Percentiles rank a stretch among this genome's conserved stretches.
Conservation (phyloP, 1,140 invertebrate genomes). For the Stenopsyche tienmushanensis region DNA sequence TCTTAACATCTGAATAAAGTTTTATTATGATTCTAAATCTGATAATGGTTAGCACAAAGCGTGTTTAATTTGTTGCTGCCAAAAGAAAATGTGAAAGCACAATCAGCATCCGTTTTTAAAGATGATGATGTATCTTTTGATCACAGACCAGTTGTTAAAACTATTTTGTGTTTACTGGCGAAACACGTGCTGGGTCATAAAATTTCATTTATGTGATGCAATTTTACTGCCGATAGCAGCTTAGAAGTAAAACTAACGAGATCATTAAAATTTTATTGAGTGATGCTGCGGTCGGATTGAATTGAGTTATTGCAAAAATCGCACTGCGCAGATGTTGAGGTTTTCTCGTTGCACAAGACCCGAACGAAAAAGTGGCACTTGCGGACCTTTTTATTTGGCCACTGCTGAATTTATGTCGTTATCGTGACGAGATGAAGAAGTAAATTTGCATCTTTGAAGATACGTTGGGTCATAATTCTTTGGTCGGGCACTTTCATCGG, state of each 20-base stretch:
- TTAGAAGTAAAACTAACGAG: constrained; percentile 10
- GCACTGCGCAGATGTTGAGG: background rate
- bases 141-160: background rate
- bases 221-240: constrained; percentile 20
- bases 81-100: too few relatives aligned
- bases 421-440: background rate
- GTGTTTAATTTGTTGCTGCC: too few relatives aligned
- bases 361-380: background rate
- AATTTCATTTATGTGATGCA: constrained; percentile 37
- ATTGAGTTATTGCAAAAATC: constrained; percentile 1
- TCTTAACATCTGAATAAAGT: too few relatives aligned
- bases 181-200: constrained; percentile 30
- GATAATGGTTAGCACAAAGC: too few relatives aligned
- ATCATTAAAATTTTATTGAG: constrained; percentile 34
- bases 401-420: background rate
- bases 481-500: too few relatives aligned
- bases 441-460: too few relatives aligned
- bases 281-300: constrained; percentile 21
- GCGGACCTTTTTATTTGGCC: background rate
- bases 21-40: too few relatives aligned
- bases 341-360: background rate
- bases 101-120: too few relatives aligned
- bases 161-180: background rate
- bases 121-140: too few relatives aligned
- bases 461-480: too few relatives aligned